Conservation (phyloP, 2,888 invertebrate genomes). For the Machimus rusticus region DNA sequence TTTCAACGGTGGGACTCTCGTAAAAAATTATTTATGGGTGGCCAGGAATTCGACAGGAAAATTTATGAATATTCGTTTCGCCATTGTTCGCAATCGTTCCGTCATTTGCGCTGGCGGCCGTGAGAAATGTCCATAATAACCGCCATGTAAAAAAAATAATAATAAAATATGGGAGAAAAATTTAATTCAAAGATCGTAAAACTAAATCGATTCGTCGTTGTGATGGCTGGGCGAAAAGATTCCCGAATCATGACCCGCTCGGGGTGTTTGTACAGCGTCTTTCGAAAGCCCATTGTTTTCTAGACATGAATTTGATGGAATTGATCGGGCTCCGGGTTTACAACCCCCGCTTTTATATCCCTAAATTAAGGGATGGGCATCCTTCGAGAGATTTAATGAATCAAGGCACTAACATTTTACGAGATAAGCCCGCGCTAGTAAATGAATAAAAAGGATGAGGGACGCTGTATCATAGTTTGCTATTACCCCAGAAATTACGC, state of each 20-base stretch:
- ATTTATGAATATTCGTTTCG: constrained; percentile 35
- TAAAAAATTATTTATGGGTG: constrained; percentile 28
- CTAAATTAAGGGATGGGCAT: neutral
- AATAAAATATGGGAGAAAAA: neutral
- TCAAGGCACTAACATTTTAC: neutral
- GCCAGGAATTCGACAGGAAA: constrained; percentile 1
- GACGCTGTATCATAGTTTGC: neutral
- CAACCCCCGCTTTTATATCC: neutral
- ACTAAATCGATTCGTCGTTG: constrained; percentile 1
- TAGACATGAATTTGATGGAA: neutral
- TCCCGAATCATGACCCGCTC: neutral
- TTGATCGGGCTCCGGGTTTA: neutral
- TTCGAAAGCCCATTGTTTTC: neutral
- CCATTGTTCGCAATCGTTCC: constrained; percentile 23
- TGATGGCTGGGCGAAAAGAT: neutral
- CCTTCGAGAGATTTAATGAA: neutral
- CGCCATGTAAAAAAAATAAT: neutral
- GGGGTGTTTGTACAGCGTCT: neutral
- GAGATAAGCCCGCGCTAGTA: neutral
- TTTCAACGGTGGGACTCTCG: neutral
- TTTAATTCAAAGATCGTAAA: constrained; percentile 25
- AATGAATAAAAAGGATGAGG: neutral
- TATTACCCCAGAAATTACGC: neutral
- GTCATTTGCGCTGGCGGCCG: neutral
- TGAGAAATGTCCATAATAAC: neutral